Base-by-base conservation (phyloP, 2,113 vertebrate species). In the Phoxinus phoxinus region DNA sequence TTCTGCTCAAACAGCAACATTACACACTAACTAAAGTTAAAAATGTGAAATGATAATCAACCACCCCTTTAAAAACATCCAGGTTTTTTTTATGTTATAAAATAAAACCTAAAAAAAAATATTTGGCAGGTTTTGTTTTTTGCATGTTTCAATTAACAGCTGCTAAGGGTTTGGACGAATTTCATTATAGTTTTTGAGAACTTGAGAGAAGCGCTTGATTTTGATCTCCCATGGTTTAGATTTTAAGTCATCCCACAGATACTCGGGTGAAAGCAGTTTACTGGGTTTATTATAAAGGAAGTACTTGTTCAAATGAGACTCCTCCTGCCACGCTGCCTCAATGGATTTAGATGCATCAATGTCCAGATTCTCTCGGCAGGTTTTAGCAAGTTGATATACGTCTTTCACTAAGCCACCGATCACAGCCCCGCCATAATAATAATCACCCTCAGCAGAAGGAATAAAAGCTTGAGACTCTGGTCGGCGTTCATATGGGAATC, bases 231-330 rank as follows among this genome's bases (percentile, higher is more conserved):
- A 75, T 0, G 93, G 88, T 73, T 27, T 88, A 3, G 86, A 59
- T 75, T 91, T 93, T 51, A 8, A 84, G 83, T 92, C 89, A 2
- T 95, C 92, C 94, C 95, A 95, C 17, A 94, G 3, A 41, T 94
- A 95, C 88, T 94, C 95, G 0, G 94, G 94, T 81, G 95, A 96
- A 59, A 95, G 93, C 46, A n/a, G n/a, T n/a, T 92, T 95, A 78
- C 92, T 91, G 1, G 94, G 95, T 82, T 94, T 95, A 84, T 92
- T 90, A 0, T 87, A 87, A 15, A 95, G 61, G 56, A 96, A 92
- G 74, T 87, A 91, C 7, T 91, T 90, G 83, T 95, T 96, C 75
- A 95, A 91, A 77, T 96, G 94, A 12, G 94, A 95, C 87, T 96
- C 95, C 72, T 95, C 95, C 83, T 94, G 94, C 94, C 94, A 92